A percentile compares a stretch with the other conserved stretches of the same genome.
These are phyloP conservation scores for Tragelaphus strepsiceros DNA, from an alignment of 2,113 vertebrate genomes.

Conservation along the genomic window DNA sequence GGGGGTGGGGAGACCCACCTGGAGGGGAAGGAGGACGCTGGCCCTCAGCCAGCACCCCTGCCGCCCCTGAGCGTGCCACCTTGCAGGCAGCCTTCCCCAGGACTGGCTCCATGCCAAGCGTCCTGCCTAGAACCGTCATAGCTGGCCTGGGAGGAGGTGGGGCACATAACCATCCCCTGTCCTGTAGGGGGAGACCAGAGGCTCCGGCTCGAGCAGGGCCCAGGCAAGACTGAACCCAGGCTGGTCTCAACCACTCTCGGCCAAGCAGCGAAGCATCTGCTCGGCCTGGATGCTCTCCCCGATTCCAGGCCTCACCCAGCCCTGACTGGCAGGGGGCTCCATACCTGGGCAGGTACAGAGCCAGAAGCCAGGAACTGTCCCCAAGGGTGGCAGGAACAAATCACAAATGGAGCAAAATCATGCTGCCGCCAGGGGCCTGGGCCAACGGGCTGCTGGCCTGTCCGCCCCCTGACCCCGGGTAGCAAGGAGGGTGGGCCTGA, in stretches of 20 bases:
- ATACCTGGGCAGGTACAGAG: neutral
- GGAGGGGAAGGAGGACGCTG: neutral
- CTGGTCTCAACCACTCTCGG: neutral
- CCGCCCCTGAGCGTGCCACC: fast-evolving
- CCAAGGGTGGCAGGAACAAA: neutral
- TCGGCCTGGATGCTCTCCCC: neutral
- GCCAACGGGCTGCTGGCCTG: neutral
- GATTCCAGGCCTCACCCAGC: neutral
- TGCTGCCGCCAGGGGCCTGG: too few relatives aligned
- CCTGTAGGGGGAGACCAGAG: neutral
- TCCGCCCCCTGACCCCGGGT: fast-evolving
- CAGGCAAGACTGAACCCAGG: fast-evolving
- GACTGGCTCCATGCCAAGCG: neutral
- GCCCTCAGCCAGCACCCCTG: too few relatives aligned
- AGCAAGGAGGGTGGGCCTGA: neutral
- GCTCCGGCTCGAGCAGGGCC: too few relatives aligned
- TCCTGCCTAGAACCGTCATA: neutral
- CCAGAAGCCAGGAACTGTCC: neutral
- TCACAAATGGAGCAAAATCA: neutral
- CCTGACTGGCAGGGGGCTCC: neutral
- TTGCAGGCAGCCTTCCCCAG: too few relatives aligned
- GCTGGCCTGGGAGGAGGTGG: neutral
- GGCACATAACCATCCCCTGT: fast-evolving
- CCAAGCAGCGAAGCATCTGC: fast-evolving
- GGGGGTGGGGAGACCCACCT: neutral